A percentile compares a stretch with the other conserved stretches of the same genome.
Evolutionary conservation across 2,113 vertebrate genomes (phyloP).

Genomic region (Trogon melanurus): DNA sequence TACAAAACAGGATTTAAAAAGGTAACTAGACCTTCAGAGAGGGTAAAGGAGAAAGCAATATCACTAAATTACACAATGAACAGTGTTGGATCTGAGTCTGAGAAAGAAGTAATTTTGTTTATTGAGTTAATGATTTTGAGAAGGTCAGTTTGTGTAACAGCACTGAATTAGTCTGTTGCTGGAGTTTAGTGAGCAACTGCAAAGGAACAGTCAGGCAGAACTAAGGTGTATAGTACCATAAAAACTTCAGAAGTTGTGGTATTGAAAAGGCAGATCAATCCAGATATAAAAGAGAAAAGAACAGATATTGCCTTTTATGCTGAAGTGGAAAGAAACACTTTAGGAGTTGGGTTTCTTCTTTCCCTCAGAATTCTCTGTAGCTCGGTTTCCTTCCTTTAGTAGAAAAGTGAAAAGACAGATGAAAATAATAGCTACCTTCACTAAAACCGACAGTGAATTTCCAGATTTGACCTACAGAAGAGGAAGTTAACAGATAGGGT

Average conservation of each 20-base stretch:
- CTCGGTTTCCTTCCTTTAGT: neutral
- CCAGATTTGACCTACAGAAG: neutral
- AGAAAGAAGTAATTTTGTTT: slow-evolving; percentile 10
- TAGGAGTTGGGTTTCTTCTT: neutral
- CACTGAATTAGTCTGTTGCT: neutral
- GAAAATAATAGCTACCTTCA: neutral
- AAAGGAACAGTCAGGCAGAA: neutral
- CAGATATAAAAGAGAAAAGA: neutral
- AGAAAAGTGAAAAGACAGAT: neutral
- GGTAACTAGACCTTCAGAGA: neutral
- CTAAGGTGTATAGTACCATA: neutral
- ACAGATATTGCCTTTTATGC: neutral
- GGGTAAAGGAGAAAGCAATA: neutral
- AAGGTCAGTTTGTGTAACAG: neutral
- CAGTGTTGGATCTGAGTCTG: neutral
- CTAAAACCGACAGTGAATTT: neutral
- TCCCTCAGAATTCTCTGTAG: neutral
- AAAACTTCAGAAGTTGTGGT: neutral
- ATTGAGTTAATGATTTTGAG: slow-evolving; percentile 27
- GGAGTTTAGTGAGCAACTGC: neutral
- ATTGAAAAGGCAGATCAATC: neutral
- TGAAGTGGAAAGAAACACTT: neutral
- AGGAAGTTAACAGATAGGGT: neutral
- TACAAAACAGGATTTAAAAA: neutral
- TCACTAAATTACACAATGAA: neutral